Evolutionary conservation across 2,888 invertebrate species (phyloP), one percentile per base, ranked within the genome.

Genomic region (Lithophane semibrunnea): DNA sequence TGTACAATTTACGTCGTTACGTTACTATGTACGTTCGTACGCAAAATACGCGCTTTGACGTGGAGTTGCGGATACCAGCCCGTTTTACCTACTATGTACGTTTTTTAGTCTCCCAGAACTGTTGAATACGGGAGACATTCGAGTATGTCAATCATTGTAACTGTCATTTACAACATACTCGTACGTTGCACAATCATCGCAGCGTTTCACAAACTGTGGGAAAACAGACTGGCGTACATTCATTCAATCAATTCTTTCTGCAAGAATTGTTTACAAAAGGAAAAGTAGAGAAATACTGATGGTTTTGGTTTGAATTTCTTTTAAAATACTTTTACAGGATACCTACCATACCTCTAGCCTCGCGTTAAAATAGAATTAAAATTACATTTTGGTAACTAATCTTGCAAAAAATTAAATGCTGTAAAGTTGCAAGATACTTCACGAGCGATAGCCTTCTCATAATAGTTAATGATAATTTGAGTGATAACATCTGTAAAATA

Each of bases 61-160:
- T n/a, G n/a, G n/a, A n/a, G n/a, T n/a, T n/a, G n/a, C n/a, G n/a
- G n/a, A n/a, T n/a, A n/a, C n/a, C n/a, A n/a, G n/a, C n/a, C n/a
- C n/a, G n/a, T n/a, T n/a, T n/a, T n/a, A n/a, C n/a, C n/a, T 71
- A 37, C 3, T 37, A 37, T 2, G 2, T 37, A 37, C 3, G 37
- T 37, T 37, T 65, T 75, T 74, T 77, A 42, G 67, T 77, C 58
- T 72, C 56, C 42, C 54, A 21, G 42, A 74, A 42, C 61, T 66
- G 58, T 63, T 72, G 56, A 76, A 72, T 72, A 52, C 73, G 37
- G 12, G 13, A 42, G n/a, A 63, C 12, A 49, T 58, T 44, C 61
- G 61, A 67, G 12, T 42, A 42, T 78, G 52, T 56, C n/a, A 77
- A 68, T 54, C 16, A 77, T 56, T 42, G 61, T 37, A 56, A 54